These are phyloP conservation scores for Kryphioiulus occultus DNA, from an alignment of 2,888 invertebrate species.

Conservation along the genomic window DNA sequence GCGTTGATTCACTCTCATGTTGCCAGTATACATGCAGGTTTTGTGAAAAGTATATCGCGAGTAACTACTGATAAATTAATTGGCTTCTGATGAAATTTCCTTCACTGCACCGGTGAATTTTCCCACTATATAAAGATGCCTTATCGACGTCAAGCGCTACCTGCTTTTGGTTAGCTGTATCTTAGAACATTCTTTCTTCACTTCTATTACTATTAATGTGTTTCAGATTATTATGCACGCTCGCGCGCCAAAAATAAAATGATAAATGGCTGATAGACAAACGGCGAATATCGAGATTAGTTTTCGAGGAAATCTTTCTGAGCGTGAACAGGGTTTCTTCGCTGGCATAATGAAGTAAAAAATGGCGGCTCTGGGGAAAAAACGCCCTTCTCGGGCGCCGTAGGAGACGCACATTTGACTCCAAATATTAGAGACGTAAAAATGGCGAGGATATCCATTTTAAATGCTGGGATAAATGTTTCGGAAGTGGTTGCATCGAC, in stretches of 20 bases:
- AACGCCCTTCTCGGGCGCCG: neutral
- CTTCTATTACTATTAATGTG: conserved; percentile 21
- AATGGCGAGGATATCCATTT: conserved; percentile 29
- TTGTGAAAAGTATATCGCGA: neutral
- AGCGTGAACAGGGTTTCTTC: conserved; percentile 17
- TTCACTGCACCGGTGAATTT: neutral
- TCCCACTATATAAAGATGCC: neutral
- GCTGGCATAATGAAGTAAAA: conserved; percentile 24
- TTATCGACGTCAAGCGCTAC: neutral
- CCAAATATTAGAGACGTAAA: conserved; percentile 28
- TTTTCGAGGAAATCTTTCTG: conserved; percentile 37
- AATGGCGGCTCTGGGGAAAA: neutral
- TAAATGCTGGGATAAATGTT: conserved; percentile 37
- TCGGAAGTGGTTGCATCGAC: conserved; percentile 36
- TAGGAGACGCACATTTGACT: conserved; percentile 4
- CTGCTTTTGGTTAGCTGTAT: neutral
- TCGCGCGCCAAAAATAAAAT: conserved; percentile 14
- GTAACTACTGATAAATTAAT: neutral
- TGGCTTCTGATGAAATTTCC: neutral
- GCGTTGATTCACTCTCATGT: neutral
- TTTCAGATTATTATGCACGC: conserved; percentile 27
- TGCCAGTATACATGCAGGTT: neutral
- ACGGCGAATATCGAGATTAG: conserved; percentile 35
- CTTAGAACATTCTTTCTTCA: neutral
- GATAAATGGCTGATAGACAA: conserved; percentile 36